These are phyloP conservation scores for Listronotus oregonensis DNA, from an alignment of 1,140 invertebrate species.

Conservation along the genomic window DNA sequence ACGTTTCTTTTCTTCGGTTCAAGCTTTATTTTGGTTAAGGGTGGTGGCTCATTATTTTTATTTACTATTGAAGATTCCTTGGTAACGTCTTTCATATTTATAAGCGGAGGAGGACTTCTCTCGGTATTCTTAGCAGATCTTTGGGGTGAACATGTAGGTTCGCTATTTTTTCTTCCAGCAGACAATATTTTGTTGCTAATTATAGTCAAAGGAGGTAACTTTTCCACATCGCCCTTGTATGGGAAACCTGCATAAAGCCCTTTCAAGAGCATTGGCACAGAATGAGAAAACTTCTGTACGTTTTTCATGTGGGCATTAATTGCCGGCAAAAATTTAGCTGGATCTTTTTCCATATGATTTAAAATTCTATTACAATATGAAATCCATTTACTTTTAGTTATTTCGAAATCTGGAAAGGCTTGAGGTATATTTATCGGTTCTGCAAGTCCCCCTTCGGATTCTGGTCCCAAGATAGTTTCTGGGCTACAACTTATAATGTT, in stretches of 20 bases:
- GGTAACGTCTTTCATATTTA: too few species aligned
- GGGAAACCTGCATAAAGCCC: slow-evolving; percentile 25
- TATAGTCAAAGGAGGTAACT: slow-evolving; percentile 13
- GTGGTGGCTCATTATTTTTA: too few species aligned
- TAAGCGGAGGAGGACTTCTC: too few species aligned
- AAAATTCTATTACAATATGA: slow-evolving; percentile 17
- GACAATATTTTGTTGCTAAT: slow-evolving; percentile 11
- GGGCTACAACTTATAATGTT: background rate
- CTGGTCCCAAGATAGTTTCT: background rate
- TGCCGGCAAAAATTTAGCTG: slow-evolving; percentile 16
- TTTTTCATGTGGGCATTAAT: slow-evolving; percentile 21
- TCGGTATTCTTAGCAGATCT: too few species aligned
- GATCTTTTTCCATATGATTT: slow-evolving; percentile 21
- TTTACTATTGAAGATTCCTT: too few species aligned
- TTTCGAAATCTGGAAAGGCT: slow-evolving; percentile 6
- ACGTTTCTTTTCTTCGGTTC: too few species aligned
- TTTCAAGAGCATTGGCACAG: slow-evolving; percentile 16
- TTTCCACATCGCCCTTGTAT: slow-evolving; percentile 3
- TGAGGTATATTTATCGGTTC: background rate
- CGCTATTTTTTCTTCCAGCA: background rate
- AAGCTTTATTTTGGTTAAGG: too few species aligned
- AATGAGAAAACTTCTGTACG: slow-evolving; percentile 17
- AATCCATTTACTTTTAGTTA: slow-evolving; percentile 20
- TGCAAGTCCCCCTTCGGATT: background rate
- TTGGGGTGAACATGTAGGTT: too few species aligned